Evolutionary conservation across 2,888 invertebrate genomes (phyloP).

Genomic region (Eledona agricola): DNA sequence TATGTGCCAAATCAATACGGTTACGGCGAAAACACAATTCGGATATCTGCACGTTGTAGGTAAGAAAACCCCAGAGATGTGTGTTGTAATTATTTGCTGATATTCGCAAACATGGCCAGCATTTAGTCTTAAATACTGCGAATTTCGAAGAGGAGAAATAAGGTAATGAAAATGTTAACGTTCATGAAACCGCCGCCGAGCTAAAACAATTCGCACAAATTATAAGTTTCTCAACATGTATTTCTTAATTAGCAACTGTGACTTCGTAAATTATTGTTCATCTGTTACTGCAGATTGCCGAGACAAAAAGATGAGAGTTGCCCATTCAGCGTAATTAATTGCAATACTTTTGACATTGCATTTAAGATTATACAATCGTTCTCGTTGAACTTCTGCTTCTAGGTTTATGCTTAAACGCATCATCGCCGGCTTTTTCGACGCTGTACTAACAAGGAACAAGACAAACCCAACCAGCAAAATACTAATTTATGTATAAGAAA

Average conservation of each 20-base stretch:
- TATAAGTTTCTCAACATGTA: constrained; percentile 57
- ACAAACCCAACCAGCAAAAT: constrained; percentile 31
- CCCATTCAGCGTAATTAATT: constrained; percentile 56
- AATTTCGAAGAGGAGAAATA: constrained; percentile 39
- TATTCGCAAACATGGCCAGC: constrained; percentile 22
- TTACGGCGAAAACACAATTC: constrained; percentile 90
- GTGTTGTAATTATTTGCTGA: too few species aligned
- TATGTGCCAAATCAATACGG: constrained; percentile 95
- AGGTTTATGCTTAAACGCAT: constrained; percentile 15
- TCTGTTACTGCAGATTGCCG: constrained; percentile 54
- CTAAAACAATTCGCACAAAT: constrained; percentile 51
- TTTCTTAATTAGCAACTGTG: constrained; percentile 62
- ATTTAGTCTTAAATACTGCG: constrained; percentile 16
- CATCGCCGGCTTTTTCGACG: constrained; percentile 27
- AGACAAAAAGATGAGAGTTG: constrained; percentile 52
- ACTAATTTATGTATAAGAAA: constrained; percentile 31
- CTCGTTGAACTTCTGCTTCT: constrained; percentile 37
- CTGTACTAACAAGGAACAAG: constrained; percentile 20
- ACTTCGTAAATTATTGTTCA: constrained; percentile 61
- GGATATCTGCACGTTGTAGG: constrained; percentile 93
- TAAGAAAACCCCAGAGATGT: constrained; percentile 70
- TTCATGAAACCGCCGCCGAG: constrained; percentile 49
- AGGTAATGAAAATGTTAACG: constrained; percentile 45
- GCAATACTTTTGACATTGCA: constrained; percentile 60
- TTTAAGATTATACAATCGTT: constrained; percentile 48